These are phyloP conservation scores for Aphaenogaster ashmeadi DNA, from an alignment of 1,140 invertebrate species.

Conservation along the genomic window DNA sequence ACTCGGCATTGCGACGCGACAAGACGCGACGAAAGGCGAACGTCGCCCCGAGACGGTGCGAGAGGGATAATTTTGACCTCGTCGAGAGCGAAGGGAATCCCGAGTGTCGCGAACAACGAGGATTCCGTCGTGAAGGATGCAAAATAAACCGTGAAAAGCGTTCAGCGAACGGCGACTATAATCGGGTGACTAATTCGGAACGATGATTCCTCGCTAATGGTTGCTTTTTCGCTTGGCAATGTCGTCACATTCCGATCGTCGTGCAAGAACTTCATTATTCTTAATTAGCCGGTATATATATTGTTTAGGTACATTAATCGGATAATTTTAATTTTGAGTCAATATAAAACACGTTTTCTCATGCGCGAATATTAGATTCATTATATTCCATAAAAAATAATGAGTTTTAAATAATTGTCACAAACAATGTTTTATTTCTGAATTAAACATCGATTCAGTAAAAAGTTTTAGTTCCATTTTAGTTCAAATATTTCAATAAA, in stretches of 20 bases:
- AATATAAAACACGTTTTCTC: background rate
- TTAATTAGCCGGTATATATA: background rate
- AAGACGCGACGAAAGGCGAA: constrained; percentile 41
- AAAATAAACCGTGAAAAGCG: constrained; percentile 30
- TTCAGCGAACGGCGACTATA: background rate
- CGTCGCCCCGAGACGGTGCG: background rate
- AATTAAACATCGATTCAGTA: background rate
- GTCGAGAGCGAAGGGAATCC: background rate
- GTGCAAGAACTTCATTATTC: background rate
- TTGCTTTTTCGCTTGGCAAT: background rate
- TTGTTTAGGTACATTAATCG: background rate
- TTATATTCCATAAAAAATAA: background rate
- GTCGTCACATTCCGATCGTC: background rate
- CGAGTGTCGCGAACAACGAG: constrained; percentile 22
- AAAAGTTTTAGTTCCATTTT: background rate
- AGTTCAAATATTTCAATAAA: background rate
- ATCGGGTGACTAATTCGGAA: constrained; percentile 26
- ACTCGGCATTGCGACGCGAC: constrained; percentile 27
- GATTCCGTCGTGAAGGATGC: constrained; percentile 23
- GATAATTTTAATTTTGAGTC: background rate
- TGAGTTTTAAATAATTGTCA: background rate
- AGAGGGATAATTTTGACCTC: constrained; percentile 43
- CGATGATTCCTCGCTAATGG: background rate
- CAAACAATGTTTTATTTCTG: too few relatives aligned
- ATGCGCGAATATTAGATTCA: background rate